A percentile compares a stretch with the other conserved stretches of the same genome.
Evolutionary conservation across 2,888 invertebrate genomes (phyloP).

Genomic region (Phalera bucephala): DNA sequence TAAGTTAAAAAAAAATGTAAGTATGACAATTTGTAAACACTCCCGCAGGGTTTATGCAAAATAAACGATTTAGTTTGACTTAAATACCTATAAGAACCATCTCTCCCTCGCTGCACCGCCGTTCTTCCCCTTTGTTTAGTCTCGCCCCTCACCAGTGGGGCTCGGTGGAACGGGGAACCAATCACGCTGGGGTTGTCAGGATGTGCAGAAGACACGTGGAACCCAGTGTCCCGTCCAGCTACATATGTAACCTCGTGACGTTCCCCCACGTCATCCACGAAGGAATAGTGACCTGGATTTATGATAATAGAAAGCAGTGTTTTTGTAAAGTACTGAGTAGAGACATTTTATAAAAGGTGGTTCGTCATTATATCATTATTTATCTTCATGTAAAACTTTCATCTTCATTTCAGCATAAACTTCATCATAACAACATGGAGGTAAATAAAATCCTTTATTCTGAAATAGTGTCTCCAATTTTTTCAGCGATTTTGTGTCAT

Average conservation of each 20-base stretch:
- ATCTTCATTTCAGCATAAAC: too few species aligned
- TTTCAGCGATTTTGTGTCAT: too few species aligned
- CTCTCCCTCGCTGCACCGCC: constrained; percentile 87
- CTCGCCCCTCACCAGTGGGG: constrained; percentile 84
- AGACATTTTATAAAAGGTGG: too few species aligned
- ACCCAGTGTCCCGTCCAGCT: constrained; percentile 89
- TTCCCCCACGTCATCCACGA: constrained; percentile 89
- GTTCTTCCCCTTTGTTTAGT: constrained; percentile 87
- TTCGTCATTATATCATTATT: too few species aligned
- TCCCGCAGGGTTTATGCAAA: too few species aligned
- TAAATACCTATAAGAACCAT: constrained; percentile 87
- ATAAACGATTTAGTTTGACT: too few species aligned
- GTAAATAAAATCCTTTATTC: too few species aligned
- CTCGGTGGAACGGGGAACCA: constrained; percentile 85
- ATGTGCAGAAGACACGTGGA: constrained; percentile 87
- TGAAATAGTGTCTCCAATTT: too few species aligned
- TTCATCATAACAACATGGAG: too few species aligned
- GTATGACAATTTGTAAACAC: too few species aligned
- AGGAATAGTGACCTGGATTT: constrained; percentile 85
- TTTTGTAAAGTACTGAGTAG: background rate
- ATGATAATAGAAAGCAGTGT: background rate
- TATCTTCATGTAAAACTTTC: too few species aligned
- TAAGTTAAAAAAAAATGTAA: too few species aligned
- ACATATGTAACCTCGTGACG: constrained; percentile 89
- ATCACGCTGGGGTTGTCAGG: constrained; percentile 87